Evolutionary conservation across 2,797 vertebrate species (phyloP).

Genomic region (Gallirallus australis): DNA sequence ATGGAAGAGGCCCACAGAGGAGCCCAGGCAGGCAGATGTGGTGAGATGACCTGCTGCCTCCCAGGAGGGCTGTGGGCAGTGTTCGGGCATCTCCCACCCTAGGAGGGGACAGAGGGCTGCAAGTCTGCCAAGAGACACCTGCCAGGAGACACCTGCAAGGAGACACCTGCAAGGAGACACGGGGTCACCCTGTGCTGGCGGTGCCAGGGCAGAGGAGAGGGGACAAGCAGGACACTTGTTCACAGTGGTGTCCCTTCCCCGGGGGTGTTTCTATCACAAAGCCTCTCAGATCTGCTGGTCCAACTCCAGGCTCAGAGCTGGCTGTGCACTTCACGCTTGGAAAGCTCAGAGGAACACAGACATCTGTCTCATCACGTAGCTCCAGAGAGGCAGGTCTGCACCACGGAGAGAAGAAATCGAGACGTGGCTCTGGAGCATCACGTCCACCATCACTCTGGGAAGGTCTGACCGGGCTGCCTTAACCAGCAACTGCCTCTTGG

Average conservation of each 20-base stretch:
- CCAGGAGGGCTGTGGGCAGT: neutral
- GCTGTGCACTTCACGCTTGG: conserved; percentile 48
- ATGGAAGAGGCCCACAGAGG: neutral
- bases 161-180: neutral
- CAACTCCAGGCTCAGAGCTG: neutral
- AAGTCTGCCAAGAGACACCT: neutral
- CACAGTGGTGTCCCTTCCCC: neutral
- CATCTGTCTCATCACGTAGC: conserved; percentile 41
- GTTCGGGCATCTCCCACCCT: accelerated
- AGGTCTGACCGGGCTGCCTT: neutral
- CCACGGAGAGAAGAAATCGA: neutral
- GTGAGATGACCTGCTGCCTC: accelerated
- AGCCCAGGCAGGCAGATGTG: neutral
- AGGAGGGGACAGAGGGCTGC: accelerated
- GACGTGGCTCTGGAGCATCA: neutral
- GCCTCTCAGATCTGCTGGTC: neutral
- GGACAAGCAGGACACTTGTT: neutral
- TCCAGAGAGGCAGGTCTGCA: neutral
- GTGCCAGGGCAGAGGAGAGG: neutral
- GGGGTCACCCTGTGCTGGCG: accelerated
- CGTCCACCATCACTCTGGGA: neutral
- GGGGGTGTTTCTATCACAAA: neutral
- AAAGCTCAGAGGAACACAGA: conserved; percentile 32
- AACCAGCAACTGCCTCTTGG: neutral
- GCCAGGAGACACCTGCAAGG: neutral